Evolutionary conservation across 2,888 invertebrate genomes (phyloP).

Genomic region (Amphipyra berbera): DNA sequence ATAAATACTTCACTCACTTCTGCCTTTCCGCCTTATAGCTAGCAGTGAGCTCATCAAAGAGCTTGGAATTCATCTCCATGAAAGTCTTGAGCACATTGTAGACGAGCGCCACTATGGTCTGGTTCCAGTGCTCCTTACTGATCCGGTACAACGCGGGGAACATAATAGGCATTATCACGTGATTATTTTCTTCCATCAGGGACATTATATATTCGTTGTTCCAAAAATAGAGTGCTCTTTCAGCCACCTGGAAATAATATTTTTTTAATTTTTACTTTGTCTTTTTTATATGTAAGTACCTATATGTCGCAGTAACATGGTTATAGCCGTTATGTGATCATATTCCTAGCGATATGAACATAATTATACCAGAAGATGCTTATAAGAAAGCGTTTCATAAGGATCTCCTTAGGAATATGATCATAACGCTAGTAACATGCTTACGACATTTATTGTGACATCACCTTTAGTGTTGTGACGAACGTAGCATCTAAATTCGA

Average conservation of each 20-base stretch:
- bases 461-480: too few relatives aligned
- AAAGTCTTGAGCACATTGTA: slow-evolving; percentile 99
- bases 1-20: slow-evolving; percentile 93
- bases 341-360: too few relatives aligned
- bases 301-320: too few relatives aligned
- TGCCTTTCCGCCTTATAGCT: slow-evolving; percentile 99
- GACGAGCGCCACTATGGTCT: slow-evolving; percentile 99
- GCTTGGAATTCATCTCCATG: slow-evolving; percentile 99
- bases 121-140: slow-evolving; percentile 99
- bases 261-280: neutral
- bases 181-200: slow-evolving; percentile 99
- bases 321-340: too few relatives aligned
- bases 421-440: too few relatives aligned
- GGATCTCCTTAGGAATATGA: too few relatives aligned
- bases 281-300: too few relatives aligned
- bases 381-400: too few relatives aligned
- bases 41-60: slow-evolving; percentile 99
- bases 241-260: slow-evolving; percentile 96
- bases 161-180: slow-evolving; percentile 99
- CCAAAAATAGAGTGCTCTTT: slow-evolving; percentile 99
- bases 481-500: too few relatives aligned
- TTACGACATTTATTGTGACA: too few relatives aligned
- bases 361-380: too few relatives aligned
- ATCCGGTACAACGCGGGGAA: slow-evolving; percentile 99
- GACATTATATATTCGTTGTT: slow-evolving; percentile 99